Percentiles rank a stretch among this genome's conserved stretches.
Conservation (phyloP, 2,113 vertebrate genomes). For the Amia ocellicauda region DNA sequence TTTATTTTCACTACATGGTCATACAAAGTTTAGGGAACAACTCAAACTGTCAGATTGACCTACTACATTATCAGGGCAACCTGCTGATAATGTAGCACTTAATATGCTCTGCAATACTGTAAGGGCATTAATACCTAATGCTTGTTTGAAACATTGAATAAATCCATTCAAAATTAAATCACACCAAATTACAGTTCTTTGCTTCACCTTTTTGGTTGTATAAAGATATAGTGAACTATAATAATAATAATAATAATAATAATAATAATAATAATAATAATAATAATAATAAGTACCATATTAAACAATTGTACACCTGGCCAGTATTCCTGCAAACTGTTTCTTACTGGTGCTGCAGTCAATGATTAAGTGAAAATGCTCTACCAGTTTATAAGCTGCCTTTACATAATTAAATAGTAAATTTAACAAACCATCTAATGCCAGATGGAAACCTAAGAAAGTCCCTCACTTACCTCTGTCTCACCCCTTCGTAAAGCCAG, state of each 20-base stretch:
- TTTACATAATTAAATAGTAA: not conserved
- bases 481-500: not conserved
- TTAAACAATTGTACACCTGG: not conserved
- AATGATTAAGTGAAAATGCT: not conserved
- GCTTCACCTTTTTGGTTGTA: no score
- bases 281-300: not conserved
- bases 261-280: no score
- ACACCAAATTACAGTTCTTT: no score
- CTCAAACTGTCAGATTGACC: slow-evolving; percentile 4
- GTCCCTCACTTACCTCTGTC: slow-evolving; percentile 1
- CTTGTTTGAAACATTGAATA: not conserved
- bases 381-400: not conserved
- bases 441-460: not conserved
- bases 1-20: not conserved
- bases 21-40: slow-evolving; percentile 2
- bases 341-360: not conserved
- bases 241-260: no score
- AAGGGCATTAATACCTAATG: not conserved
- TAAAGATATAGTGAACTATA: no score
- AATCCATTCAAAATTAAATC: no score
- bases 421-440: not conserved
- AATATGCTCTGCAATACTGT: no score
- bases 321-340: not conserved
- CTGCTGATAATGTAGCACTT: not conserved
- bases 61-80: not conserved